Percentiles rank a stretch among this genome's conserved stretches.
These are phyloP conservation scores for Catharus minimus DNA, from an alignment of 2,113 vertebrate genomes.

Conservation along the genomic window DNA sequence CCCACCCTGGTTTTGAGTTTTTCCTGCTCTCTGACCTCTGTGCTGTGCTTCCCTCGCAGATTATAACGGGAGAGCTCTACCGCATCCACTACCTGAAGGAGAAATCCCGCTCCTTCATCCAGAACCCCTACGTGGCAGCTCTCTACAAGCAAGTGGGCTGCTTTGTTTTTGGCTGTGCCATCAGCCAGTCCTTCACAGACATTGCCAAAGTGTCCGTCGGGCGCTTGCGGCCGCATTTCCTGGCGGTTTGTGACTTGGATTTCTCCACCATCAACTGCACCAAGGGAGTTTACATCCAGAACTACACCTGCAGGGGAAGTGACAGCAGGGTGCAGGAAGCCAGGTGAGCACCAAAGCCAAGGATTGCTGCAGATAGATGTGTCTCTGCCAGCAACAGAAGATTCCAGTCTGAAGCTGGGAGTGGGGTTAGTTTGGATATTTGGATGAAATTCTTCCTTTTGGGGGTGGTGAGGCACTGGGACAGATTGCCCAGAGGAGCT, in stretches of 20 bases:
- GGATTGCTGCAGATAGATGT: not conserved
- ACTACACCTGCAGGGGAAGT: slow-evolving; percentile 82
- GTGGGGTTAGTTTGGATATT: not conserved
- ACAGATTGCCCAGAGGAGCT: not conserved
- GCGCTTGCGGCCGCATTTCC: slow-evolving; percentile 93
- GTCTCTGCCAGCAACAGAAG: not conserved
- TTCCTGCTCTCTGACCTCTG: not conserved
- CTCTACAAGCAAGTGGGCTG: slow-evolving; percentile 97
- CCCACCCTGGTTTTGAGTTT: not conserved
- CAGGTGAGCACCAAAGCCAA: slow-evolving; percentile 71
- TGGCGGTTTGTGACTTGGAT: slow-evolving; percentile 86
- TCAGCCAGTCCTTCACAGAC: slow-evolving; percentile 98
- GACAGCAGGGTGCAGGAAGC: slow-evolving; percentile 90
- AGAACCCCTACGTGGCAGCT: slow-evolving; percentile 91
- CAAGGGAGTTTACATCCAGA: slow-evolving; percentile 85
- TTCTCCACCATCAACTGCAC: slow-evolving; percentile 88
- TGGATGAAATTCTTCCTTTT: not conserved
- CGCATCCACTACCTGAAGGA: slow-evolving; percentile 92
- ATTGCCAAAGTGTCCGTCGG: slow-evolving; percentile 99
- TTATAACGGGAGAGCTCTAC: slow-evolving; percentile 94
- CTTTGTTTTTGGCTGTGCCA: slow-evolving; percentile 93
- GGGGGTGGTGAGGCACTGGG: not conserved
- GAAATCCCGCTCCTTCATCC: slow-evolving; percentile 88
- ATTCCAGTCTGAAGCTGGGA: too few species aligned
- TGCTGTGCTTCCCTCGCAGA: slow-evolving; percentile 64